Base-by-base conservation (phyloP, 2,113 vertebrate species). In the Eulacestoma nigropectus region DNA sequence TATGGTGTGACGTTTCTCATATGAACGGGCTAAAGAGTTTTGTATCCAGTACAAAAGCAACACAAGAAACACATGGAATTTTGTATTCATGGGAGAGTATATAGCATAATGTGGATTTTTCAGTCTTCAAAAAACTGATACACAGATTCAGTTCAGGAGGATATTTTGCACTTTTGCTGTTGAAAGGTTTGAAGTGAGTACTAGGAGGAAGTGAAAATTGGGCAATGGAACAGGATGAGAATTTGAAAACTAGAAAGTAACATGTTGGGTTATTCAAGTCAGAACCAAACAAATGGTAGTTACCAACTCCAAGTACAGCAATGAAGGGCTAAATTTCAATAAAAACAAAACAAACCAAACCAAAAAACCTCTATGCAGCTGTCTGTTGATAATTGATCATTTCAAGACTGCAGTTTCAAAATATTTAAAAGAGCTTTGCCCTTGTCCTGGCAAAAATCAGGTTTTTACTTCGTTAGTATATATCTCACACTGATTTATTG, bases 361-460 rank as follows among this genome's bases (percentile, higher is more conserved):
- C n/a, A n/a, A 96, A 95, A 62, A 91, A 49, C 7, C 3, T 68
- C 21, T 52, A 53, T 77, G 80, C 86, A 97, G 90, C 74, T 93
- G 53, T 97, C 94, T 97, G 94, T 97, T 98, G 93, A 97, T 98
- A 98, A 97, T 95, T 59, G 49, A 97, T 97, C 73, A 94, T 97
- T 95, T 91, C 83, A 95, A 94, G 96, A 94, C 91, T 87, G 57
- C 55, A 68, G 50, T 97, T 97, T 97, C 95, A 97, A 93, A 95
- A 96, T 97, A 96, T 96, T 98, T 97, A 86, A 92, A 92, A 96
- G 95, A 94, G 64, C 22, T 96, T 97, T 96, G 89, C 85, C 93
- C 83, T 97, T 95, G 95, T 87, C 95, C 90, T 94, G 89, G 68
- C 78, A 93, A 87, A 87, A 77, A 92, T 93, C 92, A 94, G 81